Evolutionary conservation across 2,113 vertebrate genomes (phyloP).

Genomic region (Eolophus roseicapilla): DNA sequence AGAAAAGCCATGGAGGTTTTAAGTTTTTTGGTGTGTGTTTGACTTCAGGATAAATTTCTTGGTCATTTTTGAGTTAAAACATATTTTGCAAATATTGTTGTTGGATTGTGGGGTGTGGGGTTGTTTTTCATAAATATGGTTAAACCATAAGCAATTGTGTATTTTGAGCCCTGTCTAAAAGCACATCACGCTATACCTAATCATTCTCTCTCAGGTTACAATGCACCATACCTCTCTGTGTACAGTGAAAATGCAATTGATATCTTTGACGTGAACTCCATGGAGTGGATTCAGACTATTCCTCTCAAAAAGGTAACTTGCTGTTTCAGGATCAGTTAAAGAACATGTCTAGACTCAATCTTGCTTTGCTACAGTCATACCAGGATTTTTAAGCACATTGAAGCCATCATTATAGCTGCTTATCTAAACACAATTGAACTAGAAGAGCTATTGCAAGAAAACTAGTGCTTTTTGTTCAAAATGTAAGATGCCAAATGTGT

Average conservation of each 20-base stretch:
- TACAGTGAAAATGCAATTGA: constrained; percentile 98
- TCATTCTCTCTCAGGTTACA: constrained; percentile 84
- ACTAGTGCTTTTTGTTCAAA: neutral
- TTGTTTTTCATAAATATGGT: neutral
- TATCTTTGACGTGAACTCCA: constrained; percentile 95
- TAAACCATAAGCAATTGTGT: neutral
- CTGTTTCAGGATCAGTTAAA: neutral
- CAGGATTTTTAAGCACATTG: neutral
- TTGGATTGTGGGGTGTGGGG: neutral
- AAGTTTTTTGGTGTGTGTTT: neutral
- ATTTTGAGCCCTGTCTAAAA: neutral
- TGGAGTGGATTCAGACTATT: constrained; percentile 99
- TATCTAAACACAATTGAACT: neutral
- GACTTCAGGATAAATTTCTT: neutral
- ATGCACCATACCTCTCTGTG: constrained; percentile 96
- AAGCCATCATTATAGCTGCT: neutral
- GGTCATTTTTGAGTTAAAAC: neutral
- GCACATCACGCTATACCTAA: neutral
- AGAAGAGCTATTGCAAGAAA: neutral
- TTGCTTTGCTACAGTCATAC: neutral
- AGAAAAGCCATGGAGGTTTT: neutral
- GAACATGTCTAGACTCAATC: neutral
- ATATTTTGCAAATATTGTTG: neutral
- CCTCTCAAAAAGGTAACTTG: constrained; percentile 93
- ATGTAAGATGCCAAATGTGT: neutral